Evolutionary conservation across 2,888 invertebrate genomes (phyloP).

Genomic region (Meloe dianella): DNA sequence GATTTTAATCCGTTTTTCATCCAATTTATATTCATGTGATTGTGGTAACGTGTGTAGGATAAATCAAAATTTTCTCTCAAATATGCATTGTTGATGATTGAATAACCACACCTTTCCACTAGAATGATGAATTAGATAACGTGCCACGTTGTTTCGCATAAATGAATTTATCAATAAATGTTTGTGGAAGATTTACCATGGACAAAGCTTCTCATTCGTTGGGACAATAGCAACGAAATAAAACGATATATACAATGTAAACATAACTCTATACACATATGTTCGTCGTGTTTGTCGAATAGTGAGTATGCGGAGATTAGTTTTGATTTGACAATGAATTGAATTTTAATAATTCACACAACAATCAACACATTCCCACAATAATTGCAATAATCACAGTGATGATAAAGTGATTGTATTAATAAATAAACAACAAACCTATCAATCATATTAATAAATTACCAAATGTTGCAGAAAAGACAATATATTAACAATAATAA

Average conservation of each 20-base stretch:
- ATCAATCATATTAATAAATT: background rate
- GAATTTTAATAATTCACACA: background rate
- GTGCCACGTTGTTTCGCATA: slow-evolving; percentile 11
- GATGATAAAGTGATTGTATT: background rate
- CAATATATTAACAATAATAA: background rate
- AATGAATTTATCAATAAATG: slow-evolving; percentile 14
- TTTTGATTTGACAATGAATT: slow-evolving; percentile 10
- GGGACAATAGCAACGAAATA: background rate
- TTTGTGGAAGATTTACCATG: slow-evolving; percentile 13
- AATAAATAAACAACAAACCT: background rate
- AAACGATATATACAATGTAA: background rate
- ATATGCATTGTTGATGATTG: background rate
- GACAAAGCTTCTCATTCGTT: slow-evolving; percentile 15
- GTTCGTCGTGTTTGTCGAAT: no score
- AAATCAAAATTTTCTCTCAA: background rate
- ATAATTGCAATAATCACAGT: background rate
- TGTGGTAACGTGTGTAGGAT: no score
- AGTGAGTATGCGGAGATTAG: no score
- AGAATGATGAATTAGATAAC: slow-evolving; percentile 2
- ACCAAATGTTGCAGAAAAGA: background rate
- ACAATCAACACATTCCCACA: background rate
- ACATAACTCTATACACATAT: background rate
- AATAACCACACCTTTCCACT: background rate
- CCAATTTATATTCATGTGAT: no score
- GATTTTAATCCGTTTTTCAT: no score